Evolutionary conservation across 92 coral and sea anemone species (phyloP), one percentile per base, ranked within the genome.

Genomic region (Galaxea fascicularis): DNA sequence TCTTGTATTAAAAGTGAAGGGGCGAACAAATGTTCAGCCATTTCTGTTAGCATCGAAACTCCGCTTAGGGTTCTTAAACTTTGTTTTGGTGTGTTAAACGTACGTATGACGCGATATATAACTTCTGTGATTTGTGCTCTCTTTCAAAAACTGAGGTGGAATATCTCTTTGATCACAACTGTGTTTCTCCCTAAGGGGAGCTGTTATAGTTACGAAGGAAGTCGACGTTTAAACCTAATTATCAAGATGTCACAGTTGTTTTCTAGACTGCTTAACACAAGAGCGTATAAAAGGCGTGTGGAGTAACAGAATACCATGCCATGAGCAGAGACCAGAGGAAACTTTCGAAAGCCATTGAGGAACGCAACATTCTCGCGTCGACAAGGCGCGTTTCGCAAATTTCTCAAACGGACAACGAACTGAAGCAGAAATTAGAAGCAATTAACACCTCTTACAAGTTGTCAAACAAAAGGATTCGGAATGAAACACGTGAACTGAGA

Each of bases 371-470:
- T 12, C 76, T 62, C 52, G 87, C 65, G 39, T 83, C 87, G 39
- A 73, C 52, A 25, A 49, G 73, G 18, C 80, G 82, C 10, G 64
- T 65, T 1, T 46, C 93, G 21, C 92, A 80, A 16, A 76, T 79
- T 57, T 79, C 87, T 6, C 93, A 90, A 46, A 44, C 90, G 9
- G 95, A 93, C 60, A 90, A 90, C 45, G 95, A 90, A 44, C 92
- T 93, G 2, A 93, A 87, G 71, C 86, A 85, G 67, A 90, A 87
- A 69, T 73, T 93, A 16, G 90, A 93, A 54, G 94, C 91, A 24
- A 71, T 93, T 27, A 74, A 93, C 65, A 82, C 91, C 65, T 93
- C 93, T 10, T 73, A 90, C 74, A 87, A 90, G 65, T 24, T 90
- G 64, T 90, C 95, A 18, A 93, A 89, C 82, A 90, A 84, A 58